These are phyloP conservation scores for Trachymyrmex cornetzi DNA, from an alignment of 1,140 invertebrate species.

Conservation along the genomic window DNA sequence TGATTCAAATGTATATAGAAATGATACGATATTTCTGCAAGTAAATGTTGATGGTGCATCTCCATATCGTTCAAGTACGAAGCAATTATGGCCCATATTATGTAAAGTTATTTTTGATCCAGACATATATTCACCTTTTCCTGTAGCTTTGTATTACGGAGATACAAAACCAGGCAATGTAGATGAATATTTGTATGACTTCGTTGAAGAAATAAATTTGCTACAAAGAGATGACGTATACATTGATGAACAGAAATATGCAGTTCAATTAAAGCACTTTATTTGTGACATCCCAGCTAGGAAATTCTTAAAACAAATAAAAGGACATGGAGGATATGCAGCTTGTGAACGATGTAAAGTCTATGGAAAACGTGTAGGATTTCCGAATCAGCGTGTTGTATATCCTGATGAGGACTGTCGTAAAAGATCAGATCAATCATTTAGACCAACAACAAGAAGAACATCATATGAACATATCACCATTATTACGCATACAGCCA, in stretches of 20 bases:
- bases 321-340: not conserved
- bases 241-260: not conserved
- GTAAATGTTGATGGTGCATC: not conserved
- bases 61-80: not conserved
- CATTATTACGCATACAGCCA: not conserved
- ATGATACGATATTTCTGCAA: not conserved
- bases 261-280: not conserved
- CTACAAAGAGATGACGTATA: not conserved
- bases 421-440: not conserved
- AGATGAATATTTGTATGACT: not conserved
- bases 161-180: not conserved
- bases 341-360: not conserved
- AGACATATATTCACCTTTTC: constrained; percentile 1
- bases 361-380: not conserved
- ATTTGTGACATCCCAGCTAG: not conserved
- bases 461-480: not conserved
- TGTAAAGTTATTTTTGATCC: not conserved
- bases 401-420: not conserved
- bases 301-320: constrained; percentile 3
- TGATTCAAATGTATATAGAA: not conserved
- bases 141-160: not conserved
- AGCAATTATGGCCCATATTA: not conserved
- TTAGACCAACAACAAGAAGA: not conserved
- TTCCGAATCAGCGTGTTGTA: not conserved
- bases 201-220: not conserved